A percentile compares a stretch with the other conserved stretches of the same genome.
Evolutionary conservation across 2,888 invertebrate species (phyloP).

Genomic region (Drepana falcataria): DNA sequence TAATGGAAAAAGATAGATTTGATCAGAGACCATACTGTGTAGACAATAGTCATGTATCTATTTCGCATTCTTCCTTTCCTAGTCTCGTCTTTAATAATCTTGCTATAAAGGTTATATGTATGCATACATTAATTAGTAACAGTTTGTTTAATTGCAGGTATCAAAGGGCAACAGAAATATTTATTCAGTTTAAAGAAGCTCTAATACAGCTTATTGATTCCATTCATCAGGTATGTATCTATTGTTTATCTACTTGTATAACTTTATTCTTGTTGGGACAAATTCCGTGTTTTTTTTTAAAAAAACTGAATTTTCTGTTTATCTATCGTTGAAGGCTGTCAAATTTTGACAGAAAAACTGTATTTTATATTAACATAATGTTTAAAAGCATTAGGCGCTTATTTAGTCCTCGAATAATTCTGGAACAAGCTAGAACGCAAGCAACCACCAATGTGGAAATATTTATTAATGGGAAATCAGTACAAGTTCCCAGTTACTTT

Average conservation of each 20-base stretch:
- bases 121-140: background rate
- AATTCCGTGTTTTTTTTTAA: background rate
- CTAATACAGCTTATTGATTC: conserved; percentile 58
- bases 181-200: conserved; percentile 61
- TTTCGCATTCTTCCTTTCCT: no score
- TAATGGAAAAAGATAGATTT: no score
- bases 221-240: conserved; percentile 53
- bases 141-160: conserved; percentile 36
- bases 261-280: background rate
- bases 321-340: background rate
- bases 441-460: conserved; percentile 71
- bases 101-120: no score
- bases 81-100: no score
- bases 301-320: background rate
- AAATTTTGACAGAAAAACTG: background rate
- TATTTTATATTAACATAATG: conserved; percentile 22
- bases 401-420: conserved; percentile 20
- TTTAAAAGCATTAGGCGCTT: conserved; percentile 30
- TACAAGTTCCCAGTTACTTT: conserved; percentile 94
- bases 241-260: background rate
- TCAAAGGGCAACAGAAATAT: conserved; percentile 60
- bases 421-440: conserved; percentile 19
- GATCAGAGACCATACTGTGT: background rate
- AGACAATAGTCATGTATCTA: no score
- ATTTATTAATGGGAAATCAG: conserved; percentile 96